Evolutionary conservation across 1,140 invertebrate genomes (phyloP).

Genomic region (Eciton burchellii): DNA sequence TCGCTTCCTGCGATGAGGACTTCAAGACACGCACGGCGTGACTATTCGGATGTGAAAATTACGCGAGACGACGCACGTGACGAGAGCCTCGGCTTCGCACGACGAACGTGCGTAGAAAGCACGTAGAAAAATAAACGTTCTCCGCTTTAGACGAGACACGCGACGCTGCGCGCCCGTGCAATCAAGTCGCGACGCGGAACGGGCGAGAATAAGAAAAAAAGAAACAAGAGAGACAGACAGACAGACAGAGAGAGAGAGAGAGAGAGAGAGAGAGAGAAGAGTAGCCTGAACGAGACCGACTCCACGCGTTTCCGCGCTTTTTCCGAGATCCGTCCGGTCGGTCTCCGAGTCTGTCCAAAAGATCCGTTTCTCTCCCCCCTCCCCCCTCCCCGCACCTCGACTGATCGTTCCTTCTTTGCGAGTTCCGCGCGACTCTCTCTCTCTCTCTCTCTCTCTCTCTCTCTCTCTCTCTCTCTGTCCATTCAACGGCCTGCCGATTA

Average conservation of each 20-base stretch:
- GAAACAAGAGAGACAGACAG: constrained; percentile 11
- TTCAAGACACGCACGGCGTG: not conserved
- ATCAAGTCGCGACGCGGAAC: constrained; percentile 19
- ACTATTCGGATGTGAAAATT: constrained; percentile 47
- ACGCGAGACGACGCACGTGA: constrained; percentile 22
- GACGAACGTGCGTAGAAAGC: not conserved
- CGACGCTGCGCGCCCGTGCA: not conserved
- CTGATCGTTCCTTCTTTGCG: too few relatives aligned
- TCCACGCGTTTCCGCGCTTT: constrained; percentile 28
- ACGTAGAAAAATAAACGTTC: constrained; percentile 46
- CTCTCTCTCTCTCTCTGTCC: constrained; percentile 24
- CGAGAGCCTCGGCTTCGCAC: constrained; percentile 19
- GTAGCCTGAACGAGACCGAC: constrained; percentile 43
- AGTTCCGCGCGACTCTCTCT: constrained; percentile 13
- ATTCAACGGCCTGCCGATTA: constrained; percentile 73
- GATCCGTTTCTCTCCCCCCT: constrained; percentile 2
- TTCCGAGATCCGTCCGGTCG: constrained; percentile 31
- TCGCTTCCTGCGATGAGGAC: not conserved
- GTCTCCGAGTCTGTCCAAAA: constrained; percentile 21
- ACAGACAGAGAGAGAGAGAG: not conserved
- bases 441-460: not conserved
- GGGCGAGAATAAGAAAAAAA: constrained; percentile 13
- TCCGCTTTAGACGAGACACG: constrained; percentile 34
- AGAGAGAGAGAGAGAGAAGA: not conserved
- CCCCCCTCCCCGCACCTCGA: too few relatives aligned